Evolutionary conservation across 2,797 vertebrate genomes (phyloP), one percentile per base, ranked within the genome.

Genomic region (Lacerta bilineata): DNA sequence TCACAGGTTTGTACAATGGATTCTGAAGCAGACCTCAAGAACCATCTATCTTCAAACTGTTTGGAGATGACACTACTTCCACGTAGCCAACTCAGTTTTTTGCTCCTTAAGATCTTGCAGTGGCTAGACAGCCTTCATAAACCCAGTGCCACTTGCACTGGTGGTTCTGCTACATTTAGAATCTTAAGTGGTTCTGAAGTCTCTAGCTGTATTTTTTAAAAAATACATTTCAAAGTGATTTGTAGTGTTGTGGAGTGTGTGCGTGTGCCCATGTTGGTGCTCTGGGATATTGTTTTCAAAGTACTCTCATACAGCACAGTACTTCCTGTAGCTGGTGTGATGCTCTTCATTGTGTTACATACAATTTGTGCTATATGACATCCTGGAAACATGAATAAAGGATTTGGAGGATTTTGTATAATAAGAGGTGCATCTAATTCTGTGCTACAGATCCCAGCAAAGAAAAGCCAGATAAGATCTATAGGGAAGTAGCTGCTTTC

Each of bases 401-500:
- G 93, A 97, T 93, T 95, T 89, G 94, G 95, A 96, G 92, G 92
- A 89, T 97, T 97, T 97, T 97, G 93, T 97, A 97, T 27, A 92
- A 74, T 84, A 92, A 93, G 43, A 27, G 90, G 94, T 93, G 27
- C 46, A 23, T 81, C 8, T 92, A 50, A 87, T 84, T 96, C 87
- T 93, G n/a, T 94, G 3, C 39, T 59, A 2, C 17, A 79, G 2
- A 9, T 15, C 4, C 13, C 29, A 69, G 41, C 41, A 27, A 20
- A 41, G 25, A 69, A 18, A 66, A 10, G 43, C 66, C 66, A 83
- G 68, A 83, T 69, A 69, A 86, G 64, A 79, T 27, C 23, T 33
- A 23, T 46, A 46, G 17, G 46, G 36, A 41, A 64, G 2, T 13
- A 84, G 39, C 20, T 72, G 55, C 20, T 68, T 69, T 66, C 23